Evolutionary conservation across 92 coral and sea anemone species (phyloP), one percentile per base, ranked within the genome.

Genomic region (Bergia sp.): DNA sequence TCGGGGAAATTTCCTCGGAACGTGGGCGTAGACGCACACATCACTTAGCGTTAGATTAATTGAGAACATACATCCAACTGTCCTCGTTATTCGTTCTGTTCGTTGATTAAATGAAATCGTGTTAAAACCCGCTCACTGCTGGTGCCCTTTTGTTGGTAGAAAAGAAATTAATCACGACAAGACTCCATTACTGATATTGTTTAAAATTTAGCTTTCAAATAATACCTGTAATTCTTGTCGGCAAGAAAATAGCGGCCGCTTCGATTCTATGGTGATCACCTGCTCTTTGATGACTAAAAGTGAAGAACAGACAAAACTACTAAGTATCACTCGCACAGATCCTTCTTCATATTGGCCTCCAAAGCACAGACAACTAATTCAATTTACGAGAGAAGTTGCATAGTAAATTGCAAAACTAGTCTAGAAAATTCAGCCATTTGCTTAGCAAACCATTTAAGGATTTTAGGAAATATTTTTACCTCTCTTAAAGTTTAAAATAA

Each of bases 141-240:
- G 86, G 86, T 83, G 86, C 47, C 77, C 37, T 45, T 23, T 83
- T 83, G 86, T 66, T 83, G 77, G 65, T 44, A 37, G 13, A 43
- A 44, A 21, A 81, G 43, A n/a, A 66, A 83, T 66, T 66, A 83
- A 83, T 82, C 77, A 67, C 49, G 39, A 45, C 77, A n/a, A 58
- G 38, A 42, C 49, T 66, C 86, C 77, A 83, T 67, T 43, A 61
- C 37, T 81, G 73, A 61, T 64, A 40, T 81, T 55, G 85, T 81
- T 81, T 61, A n/a, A 13, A 50, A 23, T 37, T 49, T 23, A 37
- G 74, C 76, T 39, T 0, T 23, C 18, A 42, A 64, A 9, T 36
- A 67, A 45, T 83, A 65, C 86, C 77, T 83, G 86, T 21, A 66
- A 5, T n/a, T 42, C 57, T 69, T 83, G 57, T 41, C 40, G 39